These are phyloP conservation scores for Phaethon lepturus DNA, from an alignment of 2,113 vertebrate species.

Conservation along the genomic window DNA sequence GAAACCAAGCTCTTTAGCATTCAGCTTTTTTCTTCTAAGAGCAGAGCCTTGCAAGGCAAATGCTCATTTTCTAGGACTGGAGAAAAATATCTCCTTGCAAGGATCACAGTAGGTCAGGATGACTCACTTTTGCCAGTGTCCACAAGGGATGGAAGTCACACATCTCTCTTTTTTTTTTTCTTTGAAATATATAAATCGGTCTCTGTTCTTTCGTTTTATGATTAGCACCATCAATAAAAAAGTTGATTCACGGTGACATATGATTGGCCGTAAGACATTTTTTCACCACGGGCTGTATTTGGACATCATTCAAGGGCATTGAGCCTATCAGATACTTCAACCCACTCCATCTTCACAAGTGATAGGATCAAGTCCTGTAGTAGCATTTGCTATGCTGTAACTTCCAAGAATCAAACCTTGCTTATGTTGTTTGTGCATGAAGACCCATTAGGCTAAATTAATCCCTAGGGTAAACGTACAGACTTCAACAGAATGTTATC, in stretches of 20 bases:
- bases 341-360: background rate
- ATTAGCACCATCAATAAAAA: background rate
- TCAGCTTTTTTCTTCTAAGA: background rate
- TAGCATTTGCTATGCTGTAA: background rate
- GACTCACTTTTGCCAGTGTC: background rate
- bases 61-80: background rate
- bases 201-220: background rate
- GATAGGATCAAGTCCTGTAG: background rate
- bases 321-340: slow-evolving; percentile 9
- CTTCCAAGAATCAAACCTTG: slow-evolving; percentile 33
- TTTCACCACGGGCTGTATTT: background rate
- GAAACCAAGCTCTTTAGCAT: background rate
- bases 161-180: background rate
- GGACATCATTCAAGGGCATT: background rate
- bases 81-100: background rate
- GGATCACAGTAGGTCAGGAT: background rate
- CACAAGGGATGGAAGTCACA: background rate
- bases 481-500: slow-evolving; percentile 41
- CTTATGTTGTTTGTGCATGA: background rate
- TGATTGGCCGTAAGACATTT: background rate
- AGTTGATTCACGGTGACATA: background rate
- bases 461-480: slow-evolving; percentile 20
- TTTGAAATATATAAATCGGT: slow-evolving; percentile 4
- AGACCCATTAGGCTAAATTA: slow-evolving; percentile 61
- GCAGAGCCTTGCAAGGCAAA: background rate